A percentile compares a stretch with the other conserved stretches of the same genome.
Conservation (phyloP, 2,888 invertebrate genomes). For the Cerceris rybyensis region DNA sequence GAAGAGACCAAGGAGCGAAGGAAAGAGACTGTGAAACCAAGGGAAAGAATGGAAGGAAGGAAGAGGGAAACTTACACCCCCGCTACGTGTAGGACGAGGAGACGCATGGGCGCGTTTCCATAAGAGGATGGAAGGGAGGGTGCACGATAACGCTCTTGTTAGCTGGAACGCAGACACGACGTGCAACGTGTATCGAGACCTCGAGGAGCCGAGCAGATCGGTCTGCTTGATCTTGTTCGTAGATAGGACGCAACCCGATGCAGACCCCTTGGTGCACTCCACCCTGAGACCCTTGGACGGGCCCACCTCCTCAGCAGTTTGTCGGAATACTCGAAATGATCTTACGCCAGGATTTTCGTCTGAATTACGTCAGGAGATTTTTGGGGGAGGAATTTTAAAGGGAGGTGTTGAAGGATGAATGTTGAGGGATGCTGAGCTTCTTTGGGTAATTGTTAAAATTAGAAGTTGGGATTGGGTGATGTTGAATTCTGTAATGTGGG, state of each 20-base stretch:
- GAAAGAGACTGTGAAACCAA: slow-evolving; percentile 2
- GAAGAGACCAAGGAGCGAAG: background rate
- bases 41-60: slow-evolving; percentile 20
- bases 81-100: slow-evolving; percentile 66
- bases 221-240: slow-evolving; percentile 61
- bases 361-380: slow-evolving; percentile 1
- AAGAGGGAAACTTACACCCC: slow-evolving; percentile 50
- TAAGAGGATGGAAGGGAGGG: slow-evolving; percentile 65
- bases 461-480: no score
- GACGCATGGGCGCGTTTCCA: slow-evolving; percentile 69
- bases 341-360: slow-evolving; percentile 5
- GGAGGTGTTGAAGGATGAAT: background rate
- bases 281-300: slow-evolving; percentile 47
- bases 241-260: slow-evolving; percentile 61
- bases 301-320: slow-evolving; percentile 46
- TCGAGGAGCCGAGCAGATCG: slow-evolving; percentile 57
- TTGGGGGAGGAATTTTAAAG: background rate
- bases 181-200: slow-evolving; percentile 53
- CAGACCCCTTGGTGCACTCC: slow-evolving; percentile 54
- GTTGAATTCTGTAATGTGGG: no score
- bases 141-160: slow-evolving; percentile 73
- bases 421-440: no score
- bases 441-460: no score
- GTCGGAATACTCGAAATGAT: slow-evolving; percentile 19
- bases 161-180: slow-evolving; percentile 65